Evolutionary conservation across 1,140 invertebrate species (phyloP), one percentile per base, ranked within the genome.

Genomic region (Drosophila azteca): DNA sequence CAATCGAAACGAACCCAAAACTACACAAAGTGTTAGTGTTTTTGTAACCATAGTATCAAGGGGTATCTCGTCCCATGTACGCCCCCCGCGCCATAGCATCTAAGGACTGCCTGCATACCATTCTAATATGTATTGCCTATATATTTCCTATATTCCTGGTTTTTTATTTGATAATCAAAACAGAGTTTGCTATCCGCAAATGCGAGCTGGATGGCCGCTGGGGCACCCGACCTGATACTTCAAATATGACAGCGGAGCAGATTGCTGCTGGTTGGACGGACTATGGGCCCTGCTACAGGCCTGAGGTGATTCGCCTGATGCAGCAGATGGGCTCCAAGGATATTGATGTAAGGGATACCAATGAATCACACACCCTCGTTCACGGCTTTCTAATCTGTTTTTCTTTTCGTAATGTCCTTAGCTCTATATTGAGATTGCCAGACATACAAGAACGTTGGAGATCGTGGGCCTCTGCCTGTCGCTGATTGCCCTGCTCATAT

Each of bases 401-500:
- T 20, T 4, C n/a, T 24, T 39, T 11, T 13, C 6, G 8, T 31
- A 7, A 35, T 15, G 29, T 54, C 11, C 2, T 35, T 45, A 83
- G 75, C 46, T 83, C 6, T 90, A 79, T 9, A 69, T 90, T 8
- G 93, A 95, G 67, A 96, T 97, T 22, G 96, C 95, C 0, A 93
- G 94, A 68, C 94, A 93, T 7, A 97, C 96, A 0, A 92, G 97
- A 65, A 94, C 94, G 0, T 92, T 98, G 84, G 97, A 98, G 92
- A 96, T 97, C 54, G 94, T 96, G 46, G 97, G 97, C 3, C 93
- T 97, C 1, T 95, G 96, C n/a, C 52, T 94, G 3, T 98, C 97
- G 1, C 92, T 98, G 2, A 89, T 96, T 39, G 95, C 95, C 1
- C 91, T 97, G 22, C 90, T 96, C 5, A 91, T 96, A 29, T 97